Conservation (phyloP, 2,888 invertebrate genomes). For the Hypercompe scribonia region DNA sequence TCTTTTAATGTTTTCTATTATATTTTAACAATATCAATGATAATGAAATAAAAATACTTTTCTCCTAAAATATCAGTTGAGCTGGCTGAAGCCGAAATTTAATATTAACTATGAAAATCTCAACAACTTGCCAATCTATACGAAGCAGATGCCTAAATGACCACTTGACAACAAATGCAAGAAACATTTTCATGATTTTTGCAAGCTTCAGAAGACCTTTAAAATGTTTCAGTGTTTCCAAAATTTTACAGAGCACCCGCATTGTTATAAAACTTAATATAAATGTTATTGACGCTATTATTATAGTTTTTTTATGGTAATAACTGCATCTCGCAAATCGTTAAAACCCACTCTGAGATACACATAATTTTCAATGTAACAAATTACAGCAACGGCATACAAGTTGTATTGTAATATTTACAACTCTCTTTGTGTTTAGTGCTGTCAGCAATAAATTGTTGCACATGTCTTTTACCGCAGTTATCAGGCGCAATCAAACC, state of each 20-base stretch:
- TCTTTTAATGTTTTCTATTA: no score
- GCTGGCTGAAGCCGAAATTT: no score
- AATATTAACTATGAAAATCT: background rate
- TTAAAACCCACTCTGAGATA: background rate
- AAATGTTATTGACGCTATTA: background rate
- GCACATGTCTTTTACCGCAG: slow-evolving; percentile 40
- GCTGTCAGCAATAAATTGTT: slow-evolving; percentile 36
- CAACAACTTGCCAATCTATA: background rate
- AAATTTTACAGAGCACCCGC: background rate
- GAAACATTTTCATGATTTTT: background rate
- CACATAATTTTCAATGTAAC: background rate
- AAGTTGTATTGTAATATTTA: background rate
- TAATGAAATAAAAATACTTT: no score
- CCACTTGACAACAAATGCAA: background rate
- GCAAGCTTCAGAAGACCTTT: background rate
- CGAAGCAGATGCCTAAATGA: background rate
- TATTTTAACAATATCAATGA: no score
- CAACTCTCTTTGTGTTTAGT: slow-evolving; percentile 11
- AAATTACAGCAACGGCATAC: background rate
- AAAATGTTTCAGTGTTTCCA: background rate
- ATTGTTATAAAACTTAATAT: background rate
- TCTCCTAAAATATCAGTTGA: no score
- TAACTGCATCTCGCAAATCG: background rate
- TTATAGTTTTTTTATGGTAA: background rate
- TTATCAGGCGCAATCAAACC: slow-evolving; percentile 47